phyloP scores from a whole-genome alignment of 1,140 invertebrate genomes.

The Thrips palmi region DNA sequence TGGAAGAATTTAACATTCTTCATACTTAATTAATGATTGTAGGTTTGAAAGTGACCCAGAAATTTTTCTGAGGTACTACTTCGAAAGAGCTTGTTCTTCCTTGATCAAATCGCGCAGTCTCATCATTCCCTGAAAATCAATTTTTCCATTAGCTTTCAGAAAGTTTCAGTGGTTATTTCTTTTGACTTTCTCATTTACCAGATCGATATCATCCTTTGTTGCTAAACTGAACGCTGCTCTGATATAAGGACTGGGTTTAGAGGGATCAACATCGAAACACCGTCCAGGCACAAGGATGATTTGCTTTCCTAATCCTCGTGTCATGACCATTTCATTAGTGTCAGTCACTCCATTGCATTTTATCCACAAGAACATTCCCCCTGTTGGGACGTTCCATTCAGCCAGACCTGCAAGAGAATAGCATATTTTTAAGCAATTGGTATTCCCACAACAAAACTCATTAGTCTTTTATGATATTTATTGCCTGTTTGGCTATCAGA shows the following conservation, averaged over 20 bases:
- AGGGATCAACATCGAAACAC: conserved; percentile 39
- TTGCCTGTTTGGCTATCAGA: background rate
- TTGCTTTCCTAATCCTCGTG: conserved; percentile 31
- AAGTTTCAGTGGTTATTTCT: too few species aligned
- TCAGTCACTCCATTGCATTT: conserved; percentile 43
- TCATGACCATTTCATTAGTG: conserved; percentile 51
- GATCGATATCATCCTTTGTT: conserved; percentile 39
- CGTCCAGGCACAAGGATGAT: conserved; percentile 50
- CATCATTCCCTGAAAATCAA: too few species aligned
- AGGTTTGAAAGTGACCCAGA: too few species aligned
- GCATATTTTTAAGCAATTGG: background rate
- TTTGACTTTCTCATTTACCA: conserved; percentile 23
- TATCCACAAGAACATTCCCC: conserved; percentile 65
- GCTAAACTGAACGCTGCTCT: conserved; percentile 47
- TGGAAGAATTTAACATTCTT: too few species aligned
- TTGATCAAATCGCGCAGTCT: too few species aligned
- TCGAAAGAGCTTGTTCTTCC: too few species aligned
- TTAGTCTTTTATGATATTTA: background rate
- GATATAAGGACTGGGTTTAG: conserved; percentile 38
- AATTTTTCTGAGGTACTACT: too few species aligned
- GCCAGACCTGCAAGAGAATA: conserved; percentile 29
- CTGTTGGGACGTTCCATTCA: conserved; percentile 42
- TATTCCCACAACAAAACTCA: conserved; percentile 1
- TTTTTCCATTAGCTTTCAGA: too few species aligned
- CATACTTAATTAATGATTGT: too few species aligned